Base-by-base conservation (phyloP, 2,797 vertebrate species). In the Cuniculus paca region DNA sequence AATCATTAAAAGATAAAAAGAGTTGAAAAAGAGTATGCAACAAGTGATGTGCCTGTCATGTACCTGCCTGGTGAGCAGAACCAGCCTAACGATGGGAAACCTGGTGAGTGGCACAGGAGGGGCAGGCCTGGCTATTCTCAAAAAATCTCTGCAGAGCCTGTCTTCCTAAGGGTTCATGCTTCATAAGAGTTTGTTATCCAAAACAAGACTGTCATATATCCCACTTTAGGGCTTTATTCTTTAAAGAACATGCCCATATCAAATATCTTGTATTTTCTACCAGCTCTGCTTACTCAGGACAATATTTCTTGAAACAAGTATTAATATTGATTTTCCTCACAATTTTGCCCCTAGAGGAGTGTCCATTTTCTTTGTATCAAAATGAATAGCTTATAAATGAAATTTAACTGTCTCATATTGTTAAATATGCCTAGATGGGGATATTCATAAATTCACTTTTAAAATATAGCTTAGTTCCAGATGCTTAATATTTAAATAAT, bases 1-100 rank as follows among this genome's bases (percentile, higher is more conserved):
- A 92, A 93, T 56, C 52, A 90, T 61, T 87, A 89, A 84, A 90
- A 74, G 48, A 81, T 83, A 82, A 90, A 96, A 80, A 65, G 52
- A 81, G 39, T 39, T 77, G 74, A 88, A 91, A 92, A 39, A 83
- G 36, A 72, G 56, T 6, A 0, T 58, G 28, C 68, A 95, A 88
- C 60, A 56, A 96, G 68, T 54, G 36, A 31, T 56, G 39, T 34
- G 61, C 56, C 68, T 58, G 3, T 65, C 6, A 11, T 13, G 2
- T 20, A 7, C 24, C 26, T 36, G 22, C 16, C 74, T 82, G 56
- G 39, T 54, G 50, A 84, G 52, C 52, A 34, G 45, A 75, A 72
- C 20, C 56, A 50, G 24, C 20, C 2, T 4, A 94, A 22, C 22
- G 5, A 4, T 13, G 20, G 77, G 63, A 61, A 95, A 26, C 13